Evolutionary conservation across 2,113 vertebrate species (phyloP).

Genomic region (Ailuropoda melanoleuca): DNA sequence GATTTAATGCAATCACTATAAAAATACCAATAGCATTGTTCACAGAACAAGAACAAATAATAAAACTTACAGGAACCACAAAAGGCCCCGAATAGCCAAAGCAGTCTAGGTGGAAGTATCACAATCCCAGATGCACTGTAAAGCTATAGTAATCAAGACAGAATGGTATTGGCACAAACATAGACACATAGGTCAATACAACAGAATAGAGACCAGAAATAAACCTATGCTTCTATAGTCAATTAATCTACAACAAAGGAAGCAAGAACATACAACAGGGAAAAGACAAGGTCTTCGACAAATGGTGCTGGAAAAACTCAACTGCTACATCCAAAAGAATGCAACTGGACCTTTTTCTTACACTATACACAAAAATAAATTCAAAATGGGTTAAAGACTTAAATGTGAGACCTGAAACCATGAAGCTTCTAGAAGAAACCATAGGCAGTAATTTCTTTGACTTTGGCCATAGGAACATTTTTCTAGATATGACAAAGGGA

Average conservation of each 20-base stretch:
- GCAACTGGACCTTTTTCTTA: background rate
- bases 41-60: background rate
- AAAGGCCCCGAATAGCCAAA: background rate
- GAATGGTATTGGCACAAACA: background rate
- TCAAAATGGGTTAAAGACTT: background rate
- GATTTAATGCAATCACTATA: background rate
- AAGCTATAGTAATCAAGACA: background rate
- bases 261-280: background rate
- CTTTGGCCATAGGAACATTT: background rate
- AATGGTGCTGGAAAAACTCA: background rate
- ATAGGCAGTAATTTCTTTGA: background rate
- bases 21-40: background rate
- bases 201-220: background rate
- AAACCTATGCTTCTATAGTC: background rate
- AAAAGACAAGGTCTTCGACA: background rate
- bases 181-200: background rate
- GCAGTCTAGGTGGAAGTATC: background rate
- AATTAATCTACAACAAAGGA: background rate
- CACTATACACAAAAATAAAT: background rate
- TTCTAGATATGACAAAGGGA: background rate
- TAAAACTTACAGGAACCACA: background rate
- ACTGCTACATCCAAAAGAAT: background rate
- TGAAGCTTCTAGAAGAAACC: background rate
- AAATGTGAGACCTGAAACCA: background rate
- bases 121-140: background rate